These are phyloP conservation scores for Sebastolobus altivelis DNA, from an alignment of 2,797 vertebrate genomes.

Conservation along the genomic window DNA sequence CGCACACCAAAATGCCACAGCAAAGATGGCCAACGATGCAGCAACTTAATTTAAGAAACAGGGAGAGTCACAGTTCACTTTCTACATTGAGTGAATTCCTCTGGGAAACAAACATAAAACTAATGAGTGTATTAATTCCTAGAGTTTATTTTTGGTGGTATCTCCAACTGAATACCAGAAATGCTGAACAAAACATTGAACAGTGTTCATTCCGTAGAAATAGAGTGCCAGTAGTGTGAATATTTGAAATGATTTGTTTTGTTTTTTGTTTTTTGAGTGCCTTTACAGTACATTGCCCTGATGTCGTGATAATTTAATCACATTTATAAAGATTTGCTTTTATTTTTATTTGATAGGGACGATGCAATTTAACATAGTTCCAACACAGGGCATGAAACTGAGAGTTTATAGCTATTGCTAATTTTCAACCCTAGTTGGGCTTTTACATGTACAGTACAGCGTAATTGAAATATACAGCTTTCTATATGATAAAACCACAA, in stretches of 20 bases:
- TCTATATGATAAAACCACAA: too few species aligned
- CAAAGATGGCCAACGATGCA: neutral
- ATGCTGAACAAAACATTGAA: conserved; percentile 11
- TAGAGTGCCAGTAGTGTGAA: neutral
- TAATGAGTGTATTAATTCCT: neutral
- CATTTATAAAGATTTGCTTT: neutral
- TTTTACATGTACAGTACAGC: too few species aligned
- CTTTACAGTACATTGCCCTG: neutral
- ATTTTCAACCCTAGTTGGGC: too few species aligned
- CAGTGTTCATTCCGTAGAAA: conserved; percentile 41
- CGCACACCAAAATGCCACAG: neutral
- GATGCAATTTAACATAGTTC: too few species aligned
- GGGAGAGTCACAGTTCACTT: neutral
- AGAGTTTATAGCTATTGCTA: too few species aligned
- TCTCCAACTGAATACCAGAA: neutral
- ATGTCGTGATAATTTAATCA: neutral
- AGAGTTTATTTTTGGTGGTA: neutral
- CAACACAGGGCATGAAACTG: too few species aligned
- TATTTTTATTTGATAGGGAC: too few species aligned
- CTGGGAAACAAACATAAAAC: neutral
- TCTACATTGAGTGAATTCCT: neutral
- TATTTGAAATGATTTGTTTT: conserved; percentile 8
- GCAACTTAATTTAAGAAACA: neutral
- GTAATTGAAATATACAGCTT: too few species aligned
- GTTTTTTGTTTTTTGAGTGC: neutral